Percentiles rank a stretch among this genome's conserved stretches.
Conservation (phyloP, 2,888 invertebrate genomes). For the Pyrochroa serraticornis region DNA sequence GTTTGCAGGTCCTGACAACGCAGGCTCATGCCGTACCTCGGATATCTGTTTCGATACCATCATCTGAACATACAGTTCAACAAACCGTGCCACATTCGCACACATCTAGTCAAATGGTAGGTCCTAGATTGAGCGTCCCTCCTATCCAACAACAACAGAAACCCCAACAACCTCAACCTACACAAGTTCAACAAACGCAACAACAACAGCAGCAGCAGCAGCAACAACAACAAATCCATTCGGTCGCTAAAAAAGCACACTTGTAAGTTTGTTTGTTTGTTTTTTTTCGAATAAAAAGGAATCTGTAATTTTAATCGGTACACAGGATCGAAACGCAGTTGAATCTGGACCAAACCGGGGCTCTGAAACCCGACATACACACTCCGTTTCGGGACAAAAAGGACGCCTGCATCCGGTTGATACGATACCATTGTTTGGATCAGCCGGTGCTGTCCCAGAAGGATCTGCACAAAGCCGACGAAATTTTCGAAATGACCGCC, state of each 20-base stretch:
- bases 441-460: slow-evolving; percentile 67
- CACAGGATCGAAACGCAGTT: slow-evolving; percentile 76
- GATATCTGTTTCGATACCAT: slow-evolving; percentile 38
- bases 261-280: slow-evolving; percentile 48
- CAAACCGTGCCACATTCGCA: slow-evolving; percentile 20
- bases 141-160: slow-evolving; percentile 6
- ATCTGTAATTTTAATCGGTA: no score
- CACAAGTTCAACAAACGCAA: slow-evolving; percentile 32
- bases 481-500: slow-evolving; percentile 72
- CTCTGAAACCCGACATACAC: slow-evolving; percentile 74
- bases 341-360: slow-evolving; percentile 76
- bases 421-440: slow-evolving; percentile 79
- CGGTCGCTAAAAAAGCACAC: slow-evolving; percentile 53
- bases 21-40: slow-evolving; percentile 29
- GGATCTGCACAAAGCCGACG: slow-evolving; percentile 71
- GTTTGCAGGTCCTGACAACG: no score
- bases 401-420: slow-evolving; percentile 77
- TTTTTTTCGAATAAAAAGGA: slow-evolving; percentile 32
- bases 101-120: slow-evolving; percentile 28
- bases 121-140: slow-evolving; percentile 13
- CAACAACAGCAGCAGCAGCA: slow-evolving; percentile 11
- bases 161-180: slow-evolving; percentile 24
- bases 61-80: slow-evolving; percentile 36
- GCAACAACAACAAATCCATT: slow-evolving; percentile 37
- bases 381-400: slow-evolving; percentile 73